Conservation (phyloP, 2,888 invertebrate genomes). For the Trilocha varians region DNA sequence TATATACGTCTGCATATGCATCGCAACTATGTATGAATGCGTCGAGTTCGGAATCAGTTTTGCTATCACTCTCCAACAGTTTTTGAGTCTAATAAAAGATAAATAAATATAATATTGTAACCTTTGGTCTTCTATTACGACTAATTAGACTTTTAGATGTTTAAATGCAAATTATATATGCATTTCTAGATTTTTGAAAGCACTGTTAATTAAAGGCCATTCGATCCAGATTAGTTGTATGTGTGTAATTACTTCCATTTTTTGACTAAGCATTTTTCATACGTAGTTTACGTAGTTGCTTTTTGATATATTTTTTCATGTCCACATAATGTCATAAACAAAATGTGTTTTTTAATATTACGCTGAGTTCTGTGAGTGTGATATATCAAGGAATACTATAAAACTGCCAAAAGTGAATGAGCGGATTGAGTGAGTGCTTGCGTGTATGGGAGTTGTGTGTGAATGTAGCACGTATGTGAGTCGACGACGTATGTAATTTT, state of each 20-base stretch:
- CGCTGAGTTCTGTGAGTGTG: slow-evolving; percentile 52
- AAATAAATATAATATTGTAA: no score
- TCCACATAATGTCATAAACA: no score
- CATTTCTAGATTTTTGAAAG: slow-evolving; percentile 53
- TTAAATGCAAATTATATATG: slow-evolving; percentile 46
- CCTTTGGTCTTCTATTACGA: slow-evolving; percentile 63
- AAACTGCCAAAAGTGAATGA: slow-evolving; percentile 61
- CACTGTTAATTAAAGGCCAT: slow-evolving; percentile 56
- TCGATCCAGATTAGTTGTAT: slow-evolving; percentile 63
- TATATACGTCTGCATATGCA: slow-evolving; percentile 56
- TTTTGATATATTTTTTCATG: no score
- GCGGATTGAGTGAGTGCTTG: slow-evolving; percentile 16
- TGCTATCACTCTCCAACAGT: slow-evolving; percentile 22
- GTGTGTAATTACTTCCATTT: slow-evolving; percentile 70
- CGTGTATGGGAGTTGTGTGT: slow-evolving; percentile 17
- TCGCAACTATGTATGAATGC: slow-evolving; percentile 34
- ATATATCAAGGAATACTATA: slow-evolving; percentile 43
- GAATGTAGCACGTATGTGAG: slow-evolving; percentile 22
- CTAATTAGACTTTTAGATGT: slow-evolving; percentile 33
- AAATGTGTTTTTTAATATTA: slow-evolving; percentile 18
- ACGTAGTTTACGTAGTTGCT: slow-evolving; percentile 58
- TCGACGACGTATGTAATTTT: slow-evolving; percentile 42
- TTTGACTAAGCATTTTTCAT: slow-evolving; percentile 65
- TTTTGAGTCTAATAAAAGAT: slow-evolving; percentile 6
- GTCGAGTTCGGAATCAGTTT: slow-evolving; percentile 33